A percentile compares a stretch with the other conserved stretches of the same genome.
Evolutionary conservation across 2,113 vertebrate genomes (phyloP).

Genomic region (Rhipidura dahli): DNA sequence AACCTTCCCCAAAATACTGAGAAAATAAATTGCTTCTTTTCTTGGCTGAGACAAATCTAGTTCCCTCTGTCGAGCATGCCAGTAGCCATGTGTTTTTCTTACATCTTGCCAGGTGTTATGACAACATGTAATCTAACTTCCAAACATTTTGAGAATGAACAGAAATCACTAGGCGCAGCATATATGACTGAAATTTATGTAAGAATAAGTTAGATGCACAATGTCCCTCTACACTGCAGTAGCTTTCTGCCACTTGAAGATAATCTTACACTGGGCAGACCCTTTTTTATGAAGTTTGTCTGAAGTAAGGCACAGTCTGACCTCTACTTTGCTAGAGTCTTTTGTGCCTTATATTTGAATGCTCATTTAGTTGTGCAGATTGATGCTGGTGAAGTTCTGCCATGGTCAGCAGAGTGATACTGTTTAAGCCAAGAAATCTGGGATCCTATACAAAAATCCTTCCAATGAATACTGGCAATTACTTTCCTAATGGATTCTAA

Average conservation of each 20-base stretch:
- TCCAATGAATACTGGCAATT: not conserved
- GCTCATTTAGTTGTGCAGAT: not conserved
- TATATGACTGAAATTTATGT: not conserved
- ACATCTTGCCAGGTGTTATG: not conserved
- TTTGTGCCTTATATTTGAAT: not conserved
- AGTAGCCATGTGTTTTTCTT: not conserved
- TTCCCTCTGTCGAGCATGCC: not conserved
- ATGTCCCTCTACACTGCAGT: not conserved
- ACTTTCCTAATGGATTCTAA: slow-evolving; percentile 14
- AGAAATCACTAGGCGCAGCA: not conserved
- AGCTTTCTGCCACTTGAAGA: not conserved
- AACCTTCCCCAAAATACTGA: not conserved
- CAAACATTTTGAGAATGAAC: not conserved
- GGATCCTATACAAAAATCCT: not conserved
- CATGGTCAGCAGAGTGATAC: not conserved
- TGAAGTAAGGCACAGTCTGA: not conserved
- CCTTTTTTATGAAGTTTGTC: not conserved
- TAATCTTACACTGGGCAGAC: not conserved
- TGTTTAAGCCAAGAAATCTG: not conserved
- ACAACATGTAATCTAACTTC: not conserved
- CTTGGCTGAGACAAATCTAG: not conserved
- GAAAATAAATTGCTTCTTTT: not conserved
- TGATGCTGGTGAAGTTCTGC: not conserved
- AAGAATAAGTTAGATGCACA: not conserved
- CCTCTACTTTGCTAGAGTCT: not conserved